phyloP scores from a whole-genome alignment of 2,888 invertebrate genomes.

The Latheticus oryzae region DNA sequence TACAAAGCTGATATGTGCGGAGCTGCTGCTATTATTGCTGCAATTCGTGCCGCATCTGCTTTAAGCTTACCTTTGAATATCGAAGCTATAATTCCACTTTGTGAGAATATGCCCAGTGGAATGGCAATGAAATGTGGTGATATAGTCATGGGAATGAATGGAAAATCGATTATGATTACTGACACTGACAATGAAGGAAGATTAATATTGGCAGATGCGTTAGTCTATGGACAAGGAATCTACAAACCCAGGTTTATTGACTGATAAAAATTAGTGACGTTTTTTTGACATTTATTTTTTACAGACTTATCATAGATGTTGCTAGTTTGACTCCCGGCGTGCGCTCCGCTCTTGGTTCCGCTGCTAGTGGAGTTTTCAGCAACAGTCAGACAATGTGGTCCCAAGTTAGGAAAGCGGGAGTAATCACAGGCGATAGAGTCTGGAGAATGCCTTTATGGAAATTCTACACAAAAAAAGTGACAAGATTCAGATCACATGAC shows the following conservation, averaged over 20 bases:
- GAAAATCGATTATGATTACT: constrained; percentile 73
- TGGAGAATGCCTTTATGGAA: constrained; percentile 74
- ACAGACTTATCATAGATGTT: constrained; percentile 75
- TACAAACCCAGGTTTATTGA: constrained; percentile 73
- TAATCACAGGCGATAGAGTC: constrained; percentile 71
- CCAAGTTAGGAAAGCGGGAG: constrained; percentile 67
- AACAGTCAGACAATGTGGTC: constrained; percentile 69
- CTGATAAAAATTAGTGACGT: too few relatives aligned
- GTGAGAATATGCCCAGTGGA: constrained; percentile 70
- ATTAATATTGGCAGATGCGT: constrained; percentile 60
- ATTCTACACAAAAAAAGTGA: constrained; percentile 67
- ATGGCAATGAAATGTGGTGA: constrained; percentile 70
- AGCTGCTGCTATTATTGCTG: constrained; percentile 70
- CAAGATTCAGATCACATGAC: constrained; percentile 60
- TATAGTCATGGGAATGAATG: constrained; percentile 67
- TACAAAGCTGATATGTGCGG: constrained; percentile 73
- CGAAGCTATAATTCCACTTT: constrained; percentile 63
- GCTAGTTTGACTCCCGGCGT: constrained; percentile 76
- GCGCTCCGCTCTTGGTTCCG: constrained; percentile 68
- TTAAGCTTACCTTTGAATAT: constrained; percentile 70
- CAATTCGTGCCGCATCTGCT: constrained; percentile 68
- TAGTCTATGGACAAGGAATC: constrained; percentile 63
- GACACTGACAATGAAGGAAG: constrained; percentile 71
- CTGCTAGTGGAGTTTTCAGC: constrained; percentile 69
- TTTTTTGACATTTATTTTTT: too few relatives aligned